Conservation (phyloP, 2,113 vertebrate genomes). For the Cathartes aura region DNA sequence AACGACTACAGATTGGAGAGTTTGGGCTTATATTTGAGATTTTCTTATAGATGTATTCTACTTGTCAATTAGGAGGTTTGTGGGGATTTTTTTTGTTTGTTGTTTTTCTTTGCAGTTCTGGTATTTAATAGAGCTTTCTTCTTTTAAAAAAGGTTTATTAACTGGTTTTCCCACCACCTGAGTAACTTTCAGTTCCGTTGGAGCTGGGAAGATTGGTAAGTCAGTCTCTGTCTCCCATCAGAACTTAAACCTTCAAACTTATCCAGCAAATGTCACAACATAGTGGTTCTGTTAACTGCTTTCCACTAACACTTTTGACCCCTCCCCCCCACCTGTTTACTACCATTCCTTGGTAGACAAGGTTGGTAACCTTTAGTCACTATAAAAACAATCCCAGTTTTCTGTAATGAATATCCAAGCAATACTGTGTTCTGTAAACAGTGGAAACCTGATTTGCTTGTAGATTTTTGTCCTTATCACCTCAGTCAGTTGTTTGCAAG, state of each 20-base stretch:
- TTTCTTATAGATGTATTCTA: neutral
- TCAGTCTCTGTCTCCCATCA: neutral
- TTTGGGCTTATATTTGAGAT: neutral
- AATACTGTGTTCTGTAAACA: neutral
- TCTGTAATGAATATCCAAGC: neutral
- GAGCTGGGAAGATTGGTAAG: constrained; percentile 97
- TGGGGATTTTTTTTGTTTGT: neutral
- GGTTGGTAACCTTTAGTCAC: neutral
- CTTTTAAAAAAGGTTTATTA: constrained; percentile 75
- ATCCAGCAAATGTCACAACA: neutral
- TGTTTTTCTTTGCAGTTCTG: neutral
- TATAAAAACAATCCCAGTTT: neutral
- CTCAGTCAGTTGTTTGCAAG: neutral
- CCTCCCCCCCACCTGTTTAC: neutral
- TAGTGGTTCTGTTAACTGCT: neutral
- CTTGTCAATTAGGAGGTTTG: neutral
- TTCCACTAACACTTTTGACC: neutral
- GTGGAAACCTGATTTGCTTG: neutral
- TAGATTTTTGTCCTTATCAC: neutral
- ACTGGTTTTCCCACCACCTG: constrained; percentile 94
- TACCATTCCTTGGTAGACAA: neutral
- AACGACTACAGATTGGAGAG: neutral
- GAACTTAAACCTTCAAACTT: neutral
- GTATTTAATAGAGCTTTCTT: neutral
- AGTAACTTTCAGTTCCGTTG: constrained; percentile 95